These are phyloP conservation scores for Sesamia inferens DNA, from an alignment of 2,888 invertebrate species.

Conservation along the genomic window DNA sequence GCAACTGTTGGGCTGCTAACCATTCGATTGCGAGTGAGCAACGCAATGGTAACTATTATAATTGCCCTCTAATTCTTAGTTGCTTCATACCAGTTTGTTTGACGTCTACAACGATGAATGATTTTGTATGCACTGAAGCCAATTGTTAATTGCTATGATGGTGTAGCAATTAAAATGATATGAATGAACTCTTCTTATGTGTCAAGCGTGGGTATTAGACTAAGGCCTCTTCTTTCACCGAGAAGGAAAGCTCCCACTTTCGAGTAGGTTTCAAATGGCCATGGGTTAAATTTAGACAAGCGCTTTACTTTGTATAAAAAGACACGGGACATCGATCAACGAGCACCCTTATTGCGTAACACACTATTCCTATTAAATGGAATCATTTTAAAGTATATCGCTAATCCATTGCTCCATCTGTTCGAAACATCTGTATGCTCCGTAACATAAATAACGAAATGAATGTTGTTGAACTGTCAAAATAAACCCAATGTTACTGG, in stretches of 20 bases:
- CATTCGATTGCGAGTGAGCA: conserved; percentile 43
- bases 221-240: neutral
- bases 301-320: too few relatives aligned
- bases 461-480: too few relatives aligned
- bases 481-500: too few relatives aligned
- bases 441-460: too few relatives aligned
- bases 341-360: too few relatives aligned
- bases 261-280: too few relatives aligned
- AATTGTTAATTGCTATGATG: conserved; percentile 4
- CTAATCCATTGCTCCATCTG: too few relatives aligned
- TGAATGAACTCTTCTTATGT: conserved; percentile 2
- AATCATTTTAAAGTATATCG: too few relatives aligned
- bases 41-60: conserved; percentile 49
- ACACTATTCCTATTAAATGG: too few relatives aligned
- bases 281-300: too few relatives aligned
- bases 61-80: conserved; percentile 51
- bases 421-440: too few relatives aligned
- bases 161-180: conserved; percentile 32
- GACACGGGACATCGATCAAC: too few relatives aligned
- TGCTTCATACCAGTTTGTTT: conserved; percentile 49
- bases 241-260: neutral
- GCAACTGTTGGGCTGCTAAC: conserved; percentile 39
- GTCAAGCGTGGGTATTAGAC: conserved; percentile 5
- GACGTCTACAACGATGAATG: conserved; percentile 11
- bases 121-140: conserved; percentile 17